Evolutionary conservation across 2,888 invertebrate species (phyloP), one percentile per base, ranked within the genome.

Genomic region (Eupelmus urozonus): DNA sequence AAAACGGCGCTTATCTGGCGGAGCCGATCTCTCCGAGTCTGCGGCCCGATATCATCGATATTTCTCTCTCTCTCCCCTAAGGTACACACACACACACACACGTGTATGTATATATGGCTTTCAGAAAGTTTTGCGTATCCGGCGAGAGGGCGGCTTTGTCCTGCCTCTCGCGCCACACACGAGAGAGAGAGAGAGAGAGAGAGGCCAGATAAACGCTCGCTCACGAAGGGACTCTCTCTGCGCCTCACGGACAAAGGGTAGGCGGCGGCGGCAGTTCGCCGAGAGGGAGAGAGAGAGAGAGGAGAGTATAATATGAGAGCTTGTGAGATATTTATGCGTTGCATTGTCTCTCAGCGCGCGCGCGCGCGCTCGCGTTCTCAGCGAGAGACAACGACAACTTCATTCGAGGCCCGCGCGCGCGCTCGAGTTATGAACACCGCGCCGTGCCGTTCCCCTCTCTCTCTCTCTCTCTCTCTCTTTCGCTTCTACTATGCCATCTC

Each of bases 251-350:
- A 66, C 66, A 66, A 66, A 65, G 72, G 62, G 67, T 34, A 29
- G 16, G 60, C 29, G 18, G 42, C 13, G 18, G 29, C n/a, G n/a
- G 60, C 29, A 55, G 42, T 40, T 23, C 23, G 27, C 11, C n/a
- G 42, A 66, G 57, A 18, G 18, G 9, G 29, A 40, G 65, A 62
- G 40, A 49, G 25, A 66, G 55, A 62, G 55, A 74, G 63, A 67
- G 67, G 67, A 60, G 79, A 80, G 82, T 83, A 86, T 85, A 85
- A 85, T 85, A 87, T 84, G 87, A 86, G 86, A 84, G 84, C 81
- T 84, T 84, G 84, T 84, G 84, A 86, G 85, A 89, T 89, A 89
- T 89, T 89, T 89, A 89, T 89, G 89, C 88, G 87, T 84, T 85
- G 87, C 87, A 89, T 89, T 89, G 89, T 89, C 87, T 86, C 84